A percentile compares a stretch with the other conserved stretches of the same genome.
Evolutionary conservation across 2,113 vertebrate species (phyloP).

Genomic region (Melanostigma gelatinosum): DNA sequence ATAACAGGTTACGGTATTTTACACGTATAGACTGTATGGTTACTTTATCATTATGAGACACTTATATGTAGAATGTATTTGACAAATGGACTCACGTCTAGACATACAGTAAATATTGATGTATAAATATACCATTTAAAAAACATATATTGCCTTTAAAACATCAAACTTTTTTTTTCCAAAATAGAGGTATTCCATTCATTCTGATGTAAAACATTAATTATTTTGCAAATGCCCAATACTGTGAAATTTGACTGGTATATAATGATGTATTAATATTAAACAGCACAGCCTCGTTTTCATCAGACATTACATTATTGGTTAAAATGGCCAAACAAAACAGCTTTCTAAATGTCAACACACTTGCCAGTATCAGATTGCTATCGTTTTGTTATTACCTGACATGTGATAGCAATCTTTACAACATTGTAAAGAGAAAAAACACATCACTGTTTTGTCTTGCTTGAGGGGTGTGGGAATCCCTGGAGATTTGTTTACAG

Average conservation of each 20-base stretch:
- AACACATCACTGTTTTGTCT: background rate
- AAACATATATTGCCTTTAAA: background rate
- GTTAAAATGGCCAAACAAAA: background rate
- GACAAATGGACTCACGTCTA: no score
- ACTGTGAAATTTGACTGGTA: background rate
- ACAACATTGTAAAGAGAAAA: background rate
- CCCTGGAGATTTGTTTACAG: background rate
- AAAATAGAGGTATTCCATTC: background rate
- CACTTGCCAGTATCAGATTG: background rate
- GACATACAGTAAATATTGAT: no score
- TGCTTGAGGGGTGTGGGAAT: slow-evolving; percentile 3
- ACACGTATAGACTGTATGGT: background rate
- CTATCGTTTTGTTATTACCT: background rate
- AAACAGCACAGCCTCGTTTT: background rate
- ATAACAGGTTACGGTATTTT: background rate
- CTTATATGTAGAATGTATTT: background rate
- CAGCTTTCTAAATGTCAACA: background rate
- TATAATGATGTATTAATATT: background rate
- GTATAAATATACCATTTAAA: background rate
- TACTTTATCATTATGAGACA: background rate
- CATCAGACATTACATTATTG: background rate
- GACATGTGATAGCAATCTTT: background rate
- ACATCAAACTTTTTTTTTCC: background rate
- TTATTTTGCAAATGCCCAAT: background rate
- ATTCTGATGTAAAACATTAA: background rate